Conservation (phyloP, 1,140 invertebrate species). For the Euura lappo region DNA sequence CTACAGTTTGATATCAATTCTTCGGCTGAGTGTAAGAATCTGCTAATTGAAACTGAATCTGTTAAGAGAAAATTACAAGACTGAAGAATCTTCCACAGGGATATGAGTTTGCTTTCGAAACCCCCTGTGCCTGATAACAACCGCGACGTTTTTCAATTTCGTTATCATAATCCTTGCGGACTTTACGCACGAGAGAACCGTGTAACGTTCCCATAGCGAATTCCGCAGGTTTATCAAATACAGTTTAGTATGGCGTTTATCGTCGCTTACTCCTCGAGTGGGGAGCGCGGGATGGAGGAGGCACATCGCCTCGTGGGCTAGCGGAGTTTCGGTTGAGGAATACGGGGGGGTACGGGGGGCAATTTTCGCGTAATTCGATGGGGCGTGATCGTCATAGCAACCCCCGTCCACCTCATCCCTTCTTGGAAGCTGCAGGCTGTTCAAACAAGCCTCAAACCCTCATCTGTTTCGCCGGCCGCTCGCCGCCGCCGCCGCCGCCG, state of each 20-base stretch:
- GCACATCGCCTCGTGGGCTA: constrained; percentile 13
- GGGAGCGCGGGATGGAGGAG: not conserved
- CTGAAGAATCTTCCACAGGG: no score
- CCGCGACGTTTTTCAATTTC: not conserved
- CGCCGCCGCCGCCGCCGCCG: constrained; percentile 7
- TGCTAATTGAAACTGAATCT: no score
- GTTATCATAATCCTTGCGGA: not conserved
- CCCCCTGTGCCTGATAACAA: no score
- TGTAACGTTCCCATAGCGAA: not conserved
- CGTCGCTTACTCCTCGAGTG: constrained; percentile 8
- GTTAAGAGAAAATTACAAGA: no score
- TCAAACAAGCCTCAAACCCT: constrained; percentile 55
- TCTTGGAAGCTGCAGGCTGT: constrained; percentile 53
- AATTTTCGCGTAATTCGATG: constrained; percentile 61
- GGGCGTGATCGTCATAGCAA: constrained; percentile 61
- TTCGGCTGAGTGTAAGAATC: no score
- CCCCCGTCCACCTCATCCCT: constrained; percentile 45
- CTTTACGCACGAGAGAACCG: not conserved
- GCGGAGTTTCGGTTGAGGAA: not conserved
- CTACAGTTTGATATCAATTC: not conserved
- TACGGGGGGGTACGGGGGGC: constrained; percentile 43
- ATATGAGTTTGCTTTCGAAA: no score
- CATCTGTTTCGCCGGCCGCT: constrained; percentile 28
- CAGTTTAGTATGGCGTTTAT: constrained; percentile 29
- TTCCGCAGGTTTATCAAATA: constrained; percentile 25